Conservation (phyloP, 2,797 vertebrate species). For the Coracias cyanogaster region DNA sequence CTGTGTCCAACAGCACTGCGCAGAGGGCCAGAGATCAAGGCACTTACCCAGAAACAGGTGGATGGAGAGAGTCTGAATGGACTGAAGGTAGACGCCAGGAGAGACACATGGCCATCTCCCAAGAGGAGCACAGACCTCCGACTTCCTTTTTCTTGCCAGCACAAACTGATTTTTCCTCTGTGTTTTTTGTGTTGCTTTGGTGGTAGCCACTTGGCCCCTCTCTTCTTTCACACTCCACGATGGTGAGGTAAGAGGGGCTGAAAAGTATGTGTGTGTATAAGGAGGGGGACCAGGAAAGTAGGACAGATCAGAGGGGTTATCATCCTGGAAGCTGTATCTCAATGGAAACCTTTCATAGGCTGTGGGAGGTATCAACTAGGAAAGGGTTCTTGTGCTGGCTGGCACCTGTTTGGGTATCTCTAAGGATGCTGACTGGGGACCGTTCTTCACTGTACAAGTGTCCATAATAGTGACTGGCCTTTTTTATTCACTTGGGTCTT, state of each 20-base stretch:
- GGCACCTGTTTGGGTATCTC: not conserved
- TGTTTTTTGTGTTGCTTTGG: not conserved
- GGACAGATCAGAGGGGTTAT: not conserved
- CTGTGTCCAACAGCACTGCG: not conserved
- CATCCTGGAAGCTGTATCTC: not conserved
- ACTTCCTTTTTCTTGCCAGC: slow-evolving; percentile 44
- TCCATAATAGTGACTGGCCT: not conserved
- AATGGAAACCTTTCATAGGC: not conserved
- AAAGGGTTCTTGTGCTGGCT: not conserved
- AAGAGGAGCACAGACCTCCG: not conserved
- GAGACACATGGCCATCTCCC: slow-evolving; percentile 55
- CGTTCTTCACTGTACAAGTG: not conserved
- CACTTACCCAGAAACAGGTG: rapidly evolving
- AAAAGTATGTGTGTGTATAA: not conserved
- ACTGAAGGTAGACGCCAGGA: not conserved
- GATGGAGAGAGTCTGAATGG: not conserved
- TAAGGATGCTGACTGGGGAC: not conserved
- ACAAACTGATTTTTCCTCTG: not conserved
- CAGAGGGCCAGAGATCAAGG: not conserved
- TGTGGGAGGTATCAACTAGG: not conserved
- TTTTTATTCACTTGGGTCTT: not conserved
- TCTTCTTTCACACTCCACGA: not conserved
- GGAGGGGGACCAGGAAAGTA: not conserved
- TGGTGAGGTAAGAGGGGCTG: slow-evolving; percentile 72
- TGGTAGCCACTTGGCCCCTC: not conserved